Evolutionary conservation across 2,888 invertebrate genomes (phyloP).

Genomic region (Ochlodes sylvanus): DNA sequence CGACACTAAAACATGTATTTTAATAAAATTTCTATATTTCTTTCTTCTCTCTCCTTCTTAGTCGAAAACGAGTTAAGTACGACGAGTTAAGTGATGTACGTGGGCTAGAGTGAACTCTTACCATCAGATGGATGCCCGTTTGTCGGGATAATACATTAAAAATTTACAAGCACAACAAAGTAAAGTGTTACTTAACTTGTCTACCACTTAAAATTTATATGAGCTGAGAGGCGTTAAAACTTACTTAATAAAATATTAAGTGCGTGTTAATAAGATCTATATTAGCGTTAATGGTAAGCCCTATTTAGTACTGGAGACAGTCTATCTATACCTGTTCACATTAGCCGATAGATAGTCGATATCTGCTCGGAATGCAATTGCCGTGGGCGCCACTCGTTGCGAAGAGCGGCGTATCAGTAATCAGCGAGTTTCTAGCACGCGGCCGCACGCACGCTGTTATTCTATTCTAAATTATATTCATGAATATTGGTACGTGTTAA

Average conservation of each 20-base stretch:
- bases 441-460: not conserved
- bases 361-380: constrained; percentile 68
- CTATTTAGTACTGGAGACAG: not conserved
- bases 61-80: too few relatives aligned
- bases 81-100: too few relatives aligned
- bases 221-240: not conserved
- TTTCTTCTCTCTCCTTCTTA: too few relatives aligned
- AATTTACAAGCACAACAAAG: too few relatives aligned
- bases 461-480: too few relatives aligned
- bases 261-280: not conserved
- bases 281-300: not conserved
- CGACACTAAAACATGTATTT: not conserved
- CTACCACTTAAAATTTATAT: too few relatives aligned
- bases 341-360: constrained; percentile 61
- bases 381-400: constrained; percentile 59
- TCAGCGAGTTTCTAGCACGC: not conserved
- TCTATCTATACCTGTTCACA: not conserved
- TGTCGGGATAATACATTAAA: too few relatives aligned
- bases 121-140: too few relatives aligned
- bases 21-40: too few relatives aligned
- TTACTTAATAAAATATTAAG: not conserved
- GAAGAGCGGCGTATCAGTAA: constrained; percentile 39
- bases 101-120: too few relatives aligned
- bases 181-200: too few relatives aligned
- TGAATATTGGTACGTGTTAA: too few relatives aligned